Evolutionary conservation across 2,888 invertebrate species (phyloP).

Genomic region (Drosophila ezoana): DNA sequence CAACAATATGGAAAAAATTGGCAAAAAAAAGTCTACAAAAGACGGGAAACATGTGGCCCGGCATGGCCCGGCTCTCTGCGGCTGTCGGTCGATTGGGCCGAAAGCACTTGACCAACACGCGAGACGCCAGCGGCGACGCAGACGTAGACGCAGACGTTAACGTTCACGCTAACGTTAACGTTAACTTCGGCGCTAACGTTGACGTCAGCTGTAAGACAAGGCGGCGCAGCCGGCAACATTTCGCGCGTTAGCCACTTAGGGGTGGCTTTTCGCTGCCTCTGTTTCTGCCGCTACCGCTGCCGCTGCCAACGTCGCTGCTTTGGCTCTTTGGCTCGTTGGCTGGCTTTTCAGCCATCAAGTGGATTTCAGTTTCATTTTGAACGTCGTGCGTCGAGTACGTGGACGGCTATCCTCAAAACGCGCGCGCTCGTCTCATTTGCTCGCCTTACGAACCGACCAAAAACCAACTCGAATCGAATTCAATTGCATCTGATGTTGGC

Average conservation of each 20-base stretch:
- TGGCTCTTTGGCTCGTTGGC: constrained; percentile 39
- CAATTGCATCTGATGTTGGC: constrained; percentile 47
- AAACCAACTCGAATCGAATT: constrained; percentile 51
- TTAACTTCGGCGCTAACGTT: constrained; percentile 2
- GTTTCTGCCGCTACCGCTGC: constrained; percentile 16
- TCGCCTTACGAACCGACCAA: constrained; percentile 24
- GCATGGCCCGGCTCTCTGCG: constrained; percentile 21
- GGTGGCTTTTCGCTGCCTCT: constrained; percentile 62
- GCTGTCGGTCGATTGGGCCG: constrained; percentile 40
- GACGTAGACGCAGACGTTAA: constrained; percentile 7
- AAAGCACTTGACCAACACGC: constrained; percentile 64
- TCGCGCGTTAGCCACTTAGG: constrained; percentile 60
- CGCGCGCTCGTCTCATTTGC: constrained; percentile 51
- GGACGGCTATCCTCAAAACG: constrained; percentile 42
- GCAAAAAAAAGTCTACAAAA: constrained; percentile 46
- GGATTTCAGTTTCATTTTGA: constrained; percentile 83
- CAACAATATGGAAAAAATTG: constrained; percentile 12
- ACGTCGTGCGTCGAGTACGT: constrained; percentile 82
- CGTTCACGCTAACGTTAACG: constrained; percentile 24
- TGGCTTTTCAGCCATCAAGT: constrained; percentile 68
- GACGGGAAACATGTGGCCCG: constrained; percentile 66
- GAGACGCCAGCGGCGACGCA: constrained; percentile 29
- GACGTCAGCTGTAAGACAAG: constrained; percentile 41
- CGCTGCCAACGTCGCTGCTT: constrained; percentile 32
- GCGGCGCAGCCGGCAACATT: constrained; percentile 58